Conservation (phyloP, 1,140 invertebrate species). For the Zaprionus ornatus region DNA sequence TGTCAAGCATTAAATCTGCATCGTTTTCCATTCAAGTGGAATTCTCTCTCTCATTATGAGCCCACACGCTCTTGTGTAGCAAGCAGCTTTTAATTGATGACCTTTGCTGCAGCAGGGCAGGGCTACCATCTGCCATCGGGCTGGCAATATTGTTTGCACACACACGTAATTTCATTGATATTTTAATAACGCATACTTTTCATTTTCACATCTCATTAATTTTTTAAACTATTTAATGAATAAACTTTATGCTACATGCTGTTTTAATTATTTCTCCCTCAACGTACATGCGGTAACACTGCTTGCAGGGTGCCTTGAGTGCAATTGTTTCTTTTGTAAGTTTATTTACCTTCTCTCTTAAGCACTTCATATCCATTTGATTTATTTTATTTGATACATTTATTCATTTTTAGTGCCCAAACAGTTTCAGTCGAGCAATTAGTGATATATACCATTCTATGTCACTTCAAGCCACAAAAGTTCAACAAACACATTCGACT, state of each 20-base stretch:
- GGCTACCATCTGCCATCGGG: not conserved
- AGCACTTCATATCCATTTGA: too few species aligned
- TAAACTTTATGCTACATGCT: not conserved
- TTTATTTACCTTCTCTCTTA: too few species aligned
- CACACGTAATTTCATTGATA: not conserved
- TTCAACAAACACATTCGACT: not conserved
- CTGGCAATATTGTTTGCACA: not conserved
- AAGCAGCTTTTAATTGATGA: constrained; percentile 2
- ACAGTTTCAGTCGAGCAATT: too few species aligned
- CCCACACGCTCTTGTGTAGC: not conserved
- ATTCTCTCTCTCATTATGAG: not conserved
- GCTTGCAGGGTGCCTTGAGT: not conserved
- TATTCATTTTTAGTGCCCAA: too few species aligned
- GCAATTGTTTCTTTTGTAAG: not conserved
- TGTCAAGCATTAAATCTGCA: not conserved
- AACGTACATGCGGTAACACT: too few species aligned
- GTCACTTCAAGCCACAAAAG: not conserved
- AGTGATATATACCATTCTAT: too few species aligned
- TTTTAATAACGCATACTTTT: not conserved
- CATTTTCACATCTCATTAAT: not conserved
- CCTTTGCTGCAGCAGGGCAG: not conserved
- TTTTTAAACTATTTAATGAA: not conserved
- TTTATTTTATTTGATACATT: too few species aligned
- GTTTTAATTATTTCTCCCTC: not conserved
- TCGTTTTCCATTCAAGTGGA: not conserved